Evolutionary conservation across 2,113 vertebrate genomes (phyloP), one percentile per base, ranked within the genome.

Genomic region (Eublepharis macularius): DNA sequence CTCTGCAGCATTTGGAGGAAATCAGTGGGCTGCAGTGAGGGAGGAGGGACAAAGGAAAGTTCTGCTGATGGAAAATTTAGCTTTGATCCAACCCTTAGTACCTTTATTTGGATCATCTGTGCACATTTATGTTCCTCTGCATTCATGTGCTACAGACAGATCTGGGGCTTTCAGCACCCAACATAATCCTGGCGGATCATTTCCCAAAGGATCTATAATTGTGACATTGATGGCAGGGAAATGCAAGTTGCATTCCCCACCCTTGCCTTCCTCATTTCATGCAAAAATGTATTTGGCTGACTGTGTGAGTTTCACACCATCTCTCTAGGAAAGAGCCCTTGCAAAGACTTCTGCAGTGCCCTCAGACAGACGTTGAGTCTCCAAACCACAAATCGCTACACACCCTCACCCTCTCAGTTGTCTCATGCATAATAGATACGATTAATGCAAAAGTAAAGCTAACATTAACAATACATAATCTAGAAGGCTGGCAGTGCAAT

Each of bases 381-480:
- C 83, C 86, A 80, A 75, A 2, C n/a, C 76, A 76, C 82, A 87
- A 89, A 19, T 89, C 83, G 24, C 79, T 86, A 70, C 84, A 83
- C 75, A 85, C 77, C 82, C 69, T 74, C 63, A 51, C 29, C 80
- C 78, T 87, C 51, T 21, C 16, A 89, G n/a, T 70, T 4, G 13
- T 43, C 87, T 93, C 89, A 93, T 87, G 14, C 2, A 92, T 94
- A 88, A 93, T 94, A 91, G 83, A 92, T 88, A 89, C 70, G 63
- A 91, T 93, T 89, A 93, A 87, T 85, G 87, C 86, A 91, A 85
- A 82, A 86, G 65, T 74, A 93, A 92, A 93, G 88, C 87, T 91
- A 69, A 91, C 68, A 81, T 92, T 86, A 78, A 90, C 84, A 92
- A 88, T 78, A 66, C 66, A 9, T 83, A 74, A 45, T 83, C 92